phyloP scores from a whole-genome alignment of 2,797 vertebrate genomes.

The Sarcoramphus papa region DNA sequence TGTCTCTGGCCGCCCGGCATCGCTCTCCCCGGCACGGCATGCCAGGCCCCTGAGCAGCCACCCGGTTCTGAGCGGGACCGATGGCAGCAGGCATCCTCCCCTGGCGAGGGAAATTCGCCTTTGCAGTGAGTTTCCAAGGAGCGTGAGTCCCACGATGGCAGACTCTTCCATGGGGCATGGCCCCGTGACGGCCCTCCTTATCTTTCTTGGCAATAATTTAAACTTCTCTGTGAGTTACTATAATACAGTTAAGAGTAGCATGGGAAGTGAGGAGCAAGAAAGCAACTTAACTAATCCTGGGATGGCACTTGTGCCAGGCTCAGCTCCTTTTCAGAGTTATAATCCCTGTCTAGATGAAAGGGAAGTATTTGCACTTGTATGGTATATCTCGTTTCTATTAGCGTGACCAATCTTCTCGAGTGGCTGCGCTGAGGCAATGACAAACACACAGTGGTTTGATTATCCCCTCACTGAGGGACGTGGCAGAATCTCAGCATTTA shows the following conservation, averaged over 20 bases:
- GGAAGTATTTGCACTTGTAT: background rate
- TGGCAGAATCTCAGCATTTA: background rate
- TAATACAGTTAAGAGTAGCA: background rate
- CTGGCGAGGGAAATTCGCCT: rapidly evolving
- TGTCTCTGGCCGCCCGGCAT: background rate
- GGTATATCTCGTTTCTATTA: rapidly evolving
- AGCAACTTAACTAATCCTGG: background rate
- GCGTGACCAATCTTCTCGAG: background rate
- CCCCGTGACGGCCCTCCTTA: background rate
- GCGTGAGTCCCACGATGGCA: rapidly evolving
- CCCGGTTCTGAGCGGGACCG: background rate
- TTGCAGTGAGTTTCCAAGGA: background rate
- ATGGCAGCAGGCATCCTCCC: background rate
- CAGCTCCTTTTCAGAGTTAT: background rate
- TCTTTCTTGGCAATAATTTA: background rate
- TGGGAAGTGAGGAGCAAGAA: background rate
- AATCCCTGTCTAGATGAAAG: background rate
- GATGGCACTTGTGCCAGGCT: background rate
- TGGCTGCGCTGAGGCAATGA: background rate
- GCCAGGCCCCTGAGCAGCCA: background rate
- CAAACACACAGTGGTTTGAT: background rate
- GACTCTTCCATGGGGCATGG: background rate
- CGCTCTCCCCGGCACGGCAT: background rate
- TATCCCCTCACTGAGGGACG: background rate
- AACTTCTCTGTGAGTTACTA: background rate